These are phyloP conservation scores for Plodia interpunctella DNA, from an alignment of 1,140 invertebrate genomes.

Conservation along the genomic window DNA sequence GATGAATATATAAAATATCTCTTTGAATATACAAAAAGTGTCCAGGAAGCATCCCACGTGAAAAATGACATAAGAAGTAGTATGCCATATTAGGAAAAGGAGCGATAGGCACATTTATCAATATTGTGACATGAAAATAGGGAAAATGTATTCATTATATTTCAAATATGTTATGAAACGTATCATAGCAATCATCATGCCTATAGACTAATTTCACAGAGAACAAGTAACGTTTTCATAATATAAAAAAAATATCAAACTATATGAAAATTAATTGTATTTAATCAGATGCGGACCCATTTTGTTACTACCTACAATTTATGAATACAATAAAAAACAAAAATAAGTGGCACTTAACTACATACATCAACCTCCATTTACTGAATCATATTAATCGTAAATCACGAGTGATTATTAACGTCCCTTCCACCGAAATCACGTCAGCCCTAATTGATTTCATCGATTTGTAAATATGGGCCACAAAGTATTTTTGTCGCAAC, in stretches of 20 bases:
- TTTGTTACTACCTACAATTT: not conserved
- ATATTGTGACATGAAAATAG: not conserved
- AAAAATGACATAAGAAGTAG: not conserved
- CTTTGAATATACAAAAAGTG: not conserved
- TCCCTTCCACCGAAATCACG: not conserved
- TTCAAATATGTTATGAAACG: not conserved
- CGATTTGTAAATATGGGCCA: not conserved
- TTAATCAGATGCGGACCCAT: no score
- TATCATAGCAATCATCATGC: no score
- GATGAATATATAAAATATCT: no score
- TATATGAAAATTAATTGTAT: no score
- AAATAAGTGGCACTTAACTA: not conserved
- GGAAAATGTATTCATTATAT: not conserved
- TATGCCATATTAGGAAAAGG: not conserved
- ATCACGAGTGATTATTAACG: not conserved
- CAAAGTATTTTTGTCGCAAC: not conserved
- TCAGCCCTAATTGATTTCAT: not conserved
- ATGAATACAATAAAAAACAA: not conserved
- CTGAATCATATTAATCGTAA: not conserved
- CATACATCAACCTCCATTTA: not conserved
- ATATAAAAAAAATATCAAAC: not conserved
- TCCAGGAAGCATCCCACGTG: not conserved
- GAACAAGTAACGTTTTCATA: no score
- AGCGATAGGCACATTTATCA: not conserved
- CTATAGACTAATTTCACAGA: no score